These are phyloP conservation scores for Tetanocera ferruginea DNA, from an alignment of 2,888 invertebrate species.

Conservation along the genomic window DNA sequence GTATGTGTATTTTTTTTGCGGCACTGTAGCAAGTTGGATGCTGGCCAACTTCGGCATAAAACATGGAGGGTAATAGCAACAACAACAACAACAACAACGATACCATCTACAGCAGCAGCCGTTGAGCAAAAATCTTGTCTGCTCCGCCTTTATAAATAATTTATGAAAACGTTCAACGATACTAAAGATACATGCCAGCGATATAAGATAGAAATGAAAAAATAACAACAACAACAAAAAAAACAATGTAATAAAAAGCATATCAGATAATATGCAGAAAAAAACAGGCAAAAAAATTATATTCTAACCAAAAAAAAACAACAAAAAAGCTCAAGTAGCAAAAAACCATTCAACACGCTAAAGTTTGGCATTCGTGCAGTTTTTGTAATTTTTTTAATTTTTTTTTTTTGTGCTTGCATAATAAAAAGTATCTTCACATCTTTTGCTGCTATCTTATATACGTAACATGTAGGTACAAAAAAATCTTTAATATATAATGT, in stretches of 20 bases:
- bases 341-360: slow-evolving; percentile 59
- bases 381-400: slow-evolving; percentile 31
- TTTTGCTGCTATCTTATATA: not conserved
- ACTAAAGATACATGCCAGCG: slow-evolving; percentile 58
- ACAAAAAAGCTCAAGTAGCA: slow-evolving; percentile 44
- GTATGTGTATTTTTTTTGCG: not conserved
- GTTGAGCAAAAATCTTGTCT: slow-evolving; percentile 62
- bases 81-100: slow-evolving; percentile 46
- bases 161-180: slow-evolving; percentile 62
- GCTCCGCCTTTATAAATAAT: slow-evolving; percentile 71
- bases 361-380: slow-evolving; percentile 55
- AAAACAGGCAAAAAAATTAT: slow-evolving; percentile 45
- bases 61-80: slow-evolving; percentile 47
- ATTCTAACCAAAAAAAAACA: slow-evolving; percentile 51
- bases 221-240: slow-evolving; percentile 46
- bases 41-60: slow-evolving; percentile 19
- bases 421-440: not conserved
- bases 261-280: slow-evolving; percentile 46
- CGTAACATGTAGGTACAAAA: too few relatives aligned
- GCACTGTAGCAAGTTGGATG: slow-evolving; percentile 4
- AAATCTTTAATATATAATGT: not conserved
- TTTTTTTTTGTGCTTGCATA: not conserved
- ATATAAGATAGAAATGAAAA: slow-evolving; percentile 42
- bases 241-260: slow-evolving; percentile 46
- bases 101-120: slow-evolving; percentile 33